Evolutionary conservation across 2,888 invertebrate genomes (phyloP).

Genomic region (Drosophila sordidula): DNA sequence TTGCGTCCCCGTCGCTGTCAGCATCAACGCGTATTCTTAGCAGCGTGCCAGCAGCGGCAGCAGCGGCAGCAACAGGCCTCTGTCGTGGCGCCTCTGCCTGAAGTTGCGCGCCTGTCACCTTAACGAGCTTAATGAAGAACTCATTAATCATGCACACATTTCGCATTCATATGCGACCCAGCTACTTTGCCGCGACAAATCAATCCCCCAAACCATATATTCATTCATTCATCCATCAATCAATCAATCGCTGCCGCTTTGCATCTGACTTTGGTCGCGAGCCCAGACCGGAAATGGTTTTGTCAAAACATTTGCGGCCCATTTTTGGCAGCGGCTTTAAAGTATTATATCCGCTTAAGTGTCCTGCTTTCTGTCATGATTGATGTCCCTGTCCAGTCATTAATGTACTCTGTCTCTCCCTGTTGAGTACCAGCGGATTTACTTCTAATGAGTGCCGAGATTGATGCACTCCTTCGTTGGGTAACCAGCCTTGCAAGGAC

Average conservation of each 20-base stretch:
- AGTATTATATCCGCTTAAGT: slow-evolving; percentile 49
- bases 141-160: slow-evolving; percentile 78
- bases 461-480: slow-evolving; percentile 15
- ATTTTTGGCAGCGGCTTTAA: slow-evolving; percentile 56
- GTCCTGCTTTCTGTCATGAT: slow-evolving; percentile 47
- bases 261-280: slow-evolving; percentile 58
- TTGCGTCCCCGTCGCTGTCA: slow-evolving; percentile 45
- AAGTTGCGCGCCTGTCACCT: slow-evolving; percentile 64
- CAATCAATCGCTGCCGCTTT: slow-evolving; percentile 68
- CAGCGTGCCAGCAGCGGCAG: slow-evolving; percentile 4
- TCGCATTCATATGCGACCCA: slow-evolving; percentile 67
- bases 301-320: slow-evolving; percentile 68
- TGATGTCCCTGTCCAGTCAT: slow-evolving; percentile 53
- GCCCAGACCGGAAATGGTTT: slow-evolving; percentile 56
- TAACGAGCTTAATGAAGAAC: slow-evolving; percentile 80
- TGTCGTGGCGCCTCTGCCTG: slow-evolving; percentile 14
- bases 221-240: slow-evolving; percentile 58
- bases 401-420: slow-evolving; percentile 20
- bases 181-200: slow-evolving; percentile 71
- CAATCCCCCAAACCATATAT: slow-evolving; percentile 37
- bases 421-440: slow-evolving; percentile 34
- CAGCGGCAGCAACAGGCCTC: slow-evolving; percentile 61
- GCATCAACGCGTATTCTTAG: slow-evolving; percentile 37
- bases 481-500: background rate
- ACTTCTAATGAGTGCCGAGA: slow-evolving; percentile 49